phyloP scores from a whole-genome alignment of 2,113 vertebrate species.

The Spermophilus dauricus region DNA sequence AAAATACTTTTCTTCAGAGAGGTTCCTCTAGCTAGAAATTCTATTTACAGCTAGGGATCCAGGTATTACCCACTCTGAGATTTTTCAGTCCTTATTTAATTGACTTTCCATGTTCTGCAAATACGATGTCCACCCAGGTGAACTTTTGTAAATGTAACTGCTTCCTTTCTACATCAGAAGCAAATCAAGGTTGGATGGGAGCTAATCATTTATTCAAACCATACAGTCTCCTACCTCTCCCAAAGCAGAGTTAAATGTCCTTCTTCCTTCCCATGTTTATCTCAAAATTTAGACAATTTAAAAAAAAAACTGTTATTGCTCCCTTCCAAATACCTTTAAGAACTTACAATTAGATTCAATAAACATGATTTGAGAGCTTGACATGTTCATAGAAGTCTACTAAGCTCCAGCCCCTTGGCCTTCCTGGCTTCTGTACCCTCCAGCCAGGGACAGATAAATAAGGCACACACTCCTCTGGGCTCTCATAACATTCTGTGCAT shows the following conservation, averaged over 20 bases:
- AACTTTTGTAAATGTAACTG: constrained; percentile 37
- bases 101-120: constrained; percentile 20
- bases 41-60: constrained; percentile 41
- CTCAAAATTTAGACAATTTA: neutral
- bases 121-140: constrained; percentile 46
- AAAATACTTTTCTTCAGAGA: constrained; percentile 6
- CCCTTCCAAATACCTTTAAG: constrained; percentile 35
- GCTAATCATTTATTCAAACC: neutral
- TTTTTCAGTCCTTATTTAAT: neutral
- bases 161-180: constrained; percentile 63
- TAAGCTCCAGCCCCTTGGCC: neutral
- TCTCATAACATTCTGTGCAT: neutral
- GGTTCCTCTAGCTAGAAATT: constrained; percentile 29
- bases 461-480: neutral
- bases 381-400: neutral
- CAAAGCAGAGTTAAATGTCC: neutral
- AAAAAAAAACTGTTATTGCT: constrained; percentile 1
- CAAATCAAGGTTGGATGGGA: neutral
- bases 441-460: neutral
- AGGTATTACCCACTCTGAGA: constrained; percentile 27
- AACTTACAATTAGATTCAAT: neutral
- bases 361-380: neutral
- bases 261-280: neutral
- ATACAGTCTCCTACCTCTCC: neutral
- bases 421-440: neutral